phyloP scores from a whole-genome alignment of 2,113 vertebrate genomes.

The Dipodomys stephensi region DNA sequence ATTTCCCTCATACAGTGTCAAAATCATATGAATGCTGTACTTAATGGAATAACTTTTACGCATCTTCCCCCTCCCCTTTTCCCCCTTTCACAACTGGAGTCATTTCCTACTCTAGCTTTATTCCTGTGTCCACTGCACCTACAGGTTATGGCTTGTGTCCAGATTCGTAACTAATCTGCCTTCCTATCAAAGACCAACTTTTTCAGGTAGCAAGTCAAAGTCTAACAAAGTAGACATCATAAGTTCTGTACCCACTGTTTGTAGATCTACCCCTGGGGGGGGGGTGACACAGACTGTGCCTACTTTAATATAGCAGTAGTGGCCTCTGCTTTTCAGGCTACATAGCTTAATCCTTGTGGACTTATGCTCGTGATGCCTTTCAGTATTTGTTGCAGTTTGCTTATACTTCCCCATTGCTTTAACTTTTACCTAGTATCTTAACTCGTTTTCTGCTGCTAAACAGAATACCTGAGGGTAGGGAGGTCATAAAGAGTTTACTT shows the following conservation, averaged over 20 bases:
- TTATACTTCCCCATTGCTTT: neutral
- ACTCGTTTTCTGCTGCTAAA: too few relatives aligned
- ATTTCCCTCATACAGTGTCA: neutral
- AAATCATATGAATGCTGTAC: neutral
- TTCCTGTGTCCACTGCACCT: neutral
- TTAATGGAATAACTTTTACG: neutral
- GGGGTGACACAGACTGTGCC: neutral
- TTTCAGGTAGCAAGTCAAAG: neutral
- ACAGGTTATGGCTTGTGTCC: neutral
- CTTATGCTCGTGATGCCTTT: conserved; percentile 30
- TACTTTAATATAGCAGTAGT: neutral
- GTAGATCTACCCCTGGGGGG: neutral
- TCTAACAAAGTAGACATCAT: neutral
- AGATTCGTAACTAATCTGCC: neutral
- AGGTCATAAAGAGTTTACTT: neutral
- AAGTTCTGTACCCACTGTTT: neutral
- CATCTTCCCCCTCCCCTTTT: neutral
- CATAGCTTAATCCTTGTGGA: neutral
- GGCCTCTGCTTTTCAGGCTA: neutral
- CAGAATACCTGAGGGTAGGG: neutral
- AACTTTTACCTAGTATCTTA: neutral
- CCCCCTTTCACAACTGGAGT: neutral
- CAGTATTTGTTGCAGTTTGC: neutral
- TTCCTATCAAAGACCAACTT: neutral
- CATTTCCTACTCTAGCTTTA: neutral